Percentiles rank a stretch among this genome's conserved stretches.
Evolutionary conservation across 2,113 vertebrate genomes (phyloP).

Genomic region (Ia io): DNA sequence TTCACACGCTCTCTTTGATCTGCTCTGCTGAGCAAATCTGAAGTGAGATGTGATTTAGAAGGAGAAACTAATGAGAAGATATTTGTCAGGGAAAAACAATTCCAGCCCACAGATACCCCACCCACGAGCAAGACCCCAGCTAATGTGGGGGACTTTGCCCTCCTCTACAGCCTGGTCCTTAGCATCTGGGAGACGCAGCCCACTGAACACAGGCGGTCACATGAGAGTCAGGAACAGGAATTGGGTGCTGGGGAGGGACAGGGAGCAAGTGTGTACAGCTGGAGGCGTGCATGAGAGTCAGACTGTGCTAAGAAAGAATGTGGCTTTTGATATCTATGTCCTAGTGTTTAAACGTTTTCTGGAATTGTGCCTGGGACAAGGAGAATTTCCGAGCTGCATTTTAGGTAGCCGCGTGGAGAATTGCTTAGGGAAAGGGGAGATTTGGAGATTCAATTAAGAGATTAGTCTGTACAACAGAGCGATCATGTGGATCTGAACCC

Average conservation of each 20-base stretch:
- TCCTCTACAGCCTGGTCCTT: not conserved
- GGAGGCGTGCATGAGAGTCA: not conserved
- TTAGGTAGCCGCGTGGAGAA: not conserved
- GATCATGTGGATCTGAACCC: not conserved
- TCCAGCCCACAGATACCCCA: not conserved
- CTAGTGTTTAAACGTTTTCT: not conserved
- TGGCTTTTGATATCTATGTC: not conserved
- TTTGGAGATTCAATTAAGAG: conserved; percentile 21
- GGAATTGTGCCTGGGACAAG: not conserved
- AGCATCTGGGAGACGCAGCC: not conserved
- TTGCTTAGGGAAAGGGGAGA: not conserved
- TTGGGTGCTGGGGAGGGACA: not conserved
- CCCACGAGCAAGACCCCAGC: not conserved
- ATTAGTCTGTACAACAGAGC: not conserved
- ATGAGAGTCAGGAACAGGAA: not conserved
- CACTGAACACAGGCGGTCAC: not conserved
- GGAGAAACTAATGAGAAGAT: not conserved
- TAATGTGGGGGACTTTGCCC: not conserved
- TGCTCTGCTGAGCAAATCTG: conserved; percentile 17
- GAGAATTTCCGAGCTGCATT: not conserved
- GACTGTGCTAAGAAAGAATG: not conserved
- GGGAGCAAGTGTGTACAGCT: rapidly evolving
- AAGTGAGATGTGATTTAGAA: conserved; percentile 27
- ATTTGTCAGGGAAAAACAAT: not conserved
- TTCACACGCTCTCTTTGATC: not conserved